phyloP scores from a whole-genome alignment of 1,140 invertebrate genomes.

The Gonatopus flavifemur region DNA sequence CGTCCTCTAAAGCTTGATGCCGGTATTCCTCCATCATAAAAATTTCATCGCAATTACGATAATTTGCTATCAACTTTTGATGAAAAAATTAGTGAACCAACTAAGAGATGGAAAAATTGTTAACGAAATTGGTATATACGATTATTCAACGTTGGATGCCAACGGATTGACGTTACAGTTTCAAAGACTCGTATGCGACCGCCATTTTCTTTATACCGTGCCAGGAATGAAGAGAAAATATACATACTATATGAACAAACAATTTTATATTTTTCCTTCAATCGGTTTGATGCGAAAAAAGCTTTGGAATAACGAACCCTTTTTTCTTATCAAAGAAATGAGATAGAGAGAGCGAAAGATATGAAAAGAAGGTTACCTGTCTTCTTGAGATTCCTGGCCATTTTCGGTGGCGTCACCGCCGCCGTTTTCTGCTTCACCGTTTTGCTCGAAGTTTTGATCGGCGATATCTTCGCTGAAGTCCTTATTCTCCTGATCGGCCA shows the following conservation, averaged over 20 bases:
- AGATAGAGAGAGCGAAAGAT: neutral
- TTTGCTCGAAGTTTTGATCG: conserved; percentile 55
- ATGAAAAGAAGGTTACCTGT: conserved; percentile 46
- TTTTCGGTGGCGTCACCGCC: conserved; percentile 50
- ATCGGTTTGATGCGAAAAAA: too few relatives aligned
- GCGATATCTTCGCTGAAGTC: conserved; percentile 57
- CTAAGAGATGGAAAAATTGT: too few relatives aligned
- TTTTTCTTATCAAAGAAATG: too few relatives aligned
- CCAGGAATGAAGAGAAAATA: too few relatives aligned
- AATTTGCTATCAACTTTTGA: too few relatives aligned
- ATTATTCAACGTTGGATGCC: conserved; percentile 28
- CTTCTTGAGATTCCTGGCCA: conserved; percentile 53
- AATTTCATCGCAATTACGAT: too few relatives aligned
- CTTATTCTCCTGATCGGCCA: conserved; percentile 56
- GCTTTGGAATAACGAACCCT: neutral
- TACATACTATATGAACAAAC: too few relatives aligned
- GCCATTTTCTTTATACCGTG: too few relatives aligned
- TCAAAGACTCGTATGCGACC: conserved; percentile 16
- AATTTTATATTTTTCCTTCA: too few relatives aligned
- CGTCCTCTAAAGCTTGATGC: conserved; percentile 30
- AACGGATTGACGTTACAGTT: conserved; percentile 34
- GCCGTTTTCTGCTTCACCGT: conserved; percentile 51
- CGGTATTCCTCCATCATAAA: conserved; percentile 42
- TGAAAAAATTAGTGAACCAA: too few relatives aligned
- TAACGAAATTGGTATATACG: too few relatives aligned